Conservation (phyloP, 2,888 invertebrate genomes). For the Gortyna flavago region DNA sequence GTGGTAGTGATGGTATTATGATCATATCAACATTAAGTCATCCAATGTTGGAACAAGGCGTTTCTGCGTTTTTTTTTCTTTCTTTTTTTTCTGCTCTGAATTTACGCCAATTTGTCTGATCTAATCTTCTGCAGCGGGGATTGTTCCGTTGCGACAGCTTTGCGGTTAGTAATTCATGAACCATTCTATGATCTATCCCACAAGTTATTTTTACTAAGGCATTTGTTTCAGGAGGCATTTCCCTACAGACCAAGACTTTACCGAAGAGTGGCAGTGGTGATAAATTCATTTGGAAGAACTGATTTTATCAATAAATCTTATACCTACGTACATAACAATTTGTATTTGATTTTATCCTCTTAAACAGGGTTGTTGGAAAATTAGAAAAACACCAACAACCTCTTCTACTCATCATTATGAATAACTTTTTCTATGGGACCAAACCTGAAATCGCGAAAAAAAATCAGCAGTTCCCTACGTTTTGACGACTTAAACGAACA, state of each 20-base stretch:
- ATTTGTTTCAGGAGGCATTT: slow-evolving; percentile 81
- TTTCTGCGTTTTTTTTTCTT: too few relatives aligned
- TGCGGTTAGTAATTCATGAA: background rate
- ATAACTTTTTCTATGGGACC: too few relatives aligned
- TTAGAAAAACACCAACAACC: too few relatives aligned
- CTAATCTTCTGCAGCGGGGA: background rate
- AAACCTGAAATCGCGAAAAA: too few relatives aligned
- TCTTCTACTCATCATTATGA: too few relatives aligned
- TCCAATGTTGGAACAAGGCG: background rate
- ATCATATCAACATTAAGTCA: too few relatives aligned
- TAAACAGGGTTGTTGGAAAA: too few relatives aligned
- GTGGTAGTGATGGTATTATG: too few relatives aligned
- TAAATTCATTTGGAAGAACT: slow-evolving; percentile 40
- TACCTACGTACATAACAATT: slow-evolving; percentile 3
- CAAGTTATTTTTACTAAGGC: background rate
- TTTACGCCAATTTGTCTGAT: background rate
- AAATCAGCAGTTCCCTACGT: too few relatives aligned
- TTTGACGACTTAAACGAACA: too few relatives aligned
- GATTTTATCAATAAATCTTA: slow-evolving; percentile 53
- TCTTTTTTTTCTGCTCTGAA: too few relatives aligned
- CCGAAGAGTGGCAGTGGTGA: slow-evolving; percentile 86
- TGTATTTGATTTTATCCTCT: slow-evolving; percentile 34
- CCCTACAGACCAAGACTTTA: slow-evolving; percentile 82
- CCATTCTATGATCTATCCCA: background rate
- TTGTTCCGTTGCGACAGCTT: background rate